Base-by-base conservation (phyloP, 1,140 invertebrate genomes). In the Dendroctonus ponderosae region DNA sequence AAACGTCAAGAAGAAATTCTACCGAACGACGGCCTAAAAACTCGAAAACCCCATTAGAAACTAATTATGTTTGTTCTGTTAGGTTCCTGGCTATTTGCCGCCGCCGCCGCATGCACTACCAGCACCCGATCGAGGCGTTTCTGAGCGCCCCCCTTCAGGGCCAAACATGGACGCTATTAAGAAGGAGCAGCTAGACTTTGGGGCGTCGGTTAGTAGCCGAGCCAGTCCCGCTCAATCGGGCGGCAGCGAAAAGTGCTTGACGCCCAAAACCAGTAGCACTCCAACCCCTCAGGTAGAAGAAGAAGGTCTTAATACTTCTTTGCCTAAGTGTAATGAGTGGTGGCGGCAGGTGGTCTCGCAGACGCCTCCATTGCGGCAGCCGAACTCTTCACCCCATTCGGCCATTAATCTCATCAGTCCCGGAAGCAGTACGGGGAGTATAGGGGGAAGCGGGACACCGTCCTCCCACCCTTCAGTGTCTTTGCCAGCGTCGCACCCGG, bases 361-460 rank as follows among this genome's bases (percentile, higher is more conserved):
- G 81, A 76, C 79, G 74, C 72, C 78, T 68, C 75, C 82, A 72
- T 63, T 82, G 74, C 76, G 80, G 74, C 75, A 76, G 62, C 66
- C 65, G 41, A 63, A 58, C 40, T 50, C 65, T 68, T 82, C 80
- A 61, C 82, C 80, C 38, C 84, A 86, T 76, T 84, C 83, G 7
- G 84, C 83, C 8, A 78, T 85, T 6, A 85, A 85, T 72, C 76
- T 86, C 43, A 85, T 86, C 73, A 87, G 85, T 69, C 84, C 85
- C 3, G 79, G 81, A 6, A 81, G 85, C n/a, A 77, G 83, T n/a
- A 70, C 70, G 5, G 62, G 75, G 3, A 83, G 86, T 0, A 86
- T 87, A 7, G 85, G 89, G 64, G 83, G 87, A 4, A 87, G 87
- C 39, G 86, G 86, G 7, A 87, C 88, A 72, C 85, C 87, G 7